These are phyloP conservation scores for Polydrusus cervinus DNA, from an alignment of 2,888 invertebrate genomes.

Conservation along the genomic window DNA sequence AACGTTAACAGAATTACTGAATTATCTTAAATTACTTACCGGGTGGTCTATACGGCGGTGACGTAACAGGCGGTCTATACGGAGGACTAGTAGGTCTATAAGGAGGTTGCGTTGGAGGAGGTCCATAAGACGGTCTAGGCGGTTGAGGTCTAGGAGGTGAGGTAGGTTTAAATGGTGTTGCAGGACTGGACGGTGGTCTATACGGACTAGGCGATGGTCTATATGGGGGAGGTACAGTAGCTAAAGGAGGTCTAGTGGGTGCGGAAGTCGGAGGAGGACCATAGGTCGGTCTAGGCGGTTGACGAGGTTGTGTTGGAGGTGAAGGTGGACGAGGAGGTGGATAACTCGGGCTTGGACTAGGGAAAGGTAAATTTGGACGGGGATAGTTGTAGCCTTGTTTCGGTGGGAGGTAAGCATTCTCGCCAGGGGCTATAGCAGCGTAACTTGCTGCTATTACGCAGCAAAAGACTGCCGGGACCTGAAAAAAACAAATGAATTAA, in stretches of 20 bases:
- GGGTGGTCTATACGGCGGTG: constrained; percentile 50
- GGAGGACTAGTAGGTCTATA: constrained; percentile 54
- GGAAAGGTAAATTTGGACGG: constrained; percentile 78
- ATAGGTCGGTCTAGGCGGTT: constrained; percentile 57
- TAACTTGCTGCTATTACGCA: constrained; percentile 71
- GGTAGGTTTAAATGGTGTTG: constrained; percentile 27
- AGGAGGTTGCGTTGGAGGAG: constrained; percentile 52
- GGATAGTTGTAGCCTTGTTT: constrained; percentile 82
- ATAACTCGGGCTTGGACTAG: constrained; percentile 54
- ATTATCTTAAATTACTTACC: constrained; percentile 7
- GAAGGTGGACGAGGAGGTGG: constrained; percentile 56
- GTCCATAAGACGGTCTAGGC: constrained; percentile 37
- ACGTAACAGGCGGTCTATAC: constrained; percentile 46
- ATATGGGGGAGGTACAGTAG: constrained; percentile 48
- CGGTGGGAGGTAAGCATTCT: constrained; percentile 85
- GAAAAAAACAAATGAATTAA: constrained; percentile 56
- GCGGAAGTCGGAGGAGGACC: constrained; percentile 36
- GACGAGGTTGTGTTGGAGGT: constrained; percentile 51
- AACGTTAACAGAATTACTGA: too few species aligned
- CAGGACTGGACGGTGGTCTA: constrained; percentile 47
- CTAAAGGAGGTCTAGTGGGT: constrained; percentile 46
- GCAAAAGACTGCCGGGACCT: constrained; percentile 74
- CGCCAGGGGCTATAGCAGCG: constrained; percentile 77
- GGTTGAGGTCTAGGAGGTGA: constrained; percentile 39
- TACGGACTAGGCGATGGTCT: constrained; percentile 56